phyloP scores from a whole-genome alignment of 2,888 invertebrate genomes.

The Melipona beecheii region DNA sequence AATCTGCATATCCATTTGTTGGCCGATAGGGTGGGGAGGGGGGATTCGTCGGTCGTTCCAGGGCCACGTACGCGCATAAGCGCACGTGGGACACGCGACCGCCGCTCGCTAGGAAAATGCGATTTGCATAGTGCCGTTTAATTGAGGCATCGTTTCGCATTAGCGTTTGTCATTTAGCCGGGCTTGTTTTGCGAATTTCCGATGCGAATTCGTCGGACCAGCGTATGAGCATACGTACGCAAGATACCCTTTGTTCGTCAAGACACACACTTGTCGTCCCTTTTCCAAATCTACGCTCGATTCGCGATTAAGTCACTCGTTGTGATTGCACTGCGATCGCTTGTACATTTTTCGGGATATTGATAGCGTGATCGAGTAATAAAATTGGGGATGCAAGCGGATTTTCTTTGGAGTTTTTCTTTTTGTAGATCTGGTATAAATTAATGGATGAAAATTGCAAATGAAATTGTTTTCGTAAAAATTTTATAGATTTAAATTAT shows the following conservation, averaged over 20 bases:
- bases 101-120: constrained; percentile 52
- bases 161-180: constrained; percentile 69
- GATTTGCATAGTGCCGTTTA: constrained; percentile 68
- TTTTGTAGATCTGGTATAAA: too few species aligned
- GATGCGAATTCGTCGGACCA: constrained; percentile 56
- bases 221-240: constrained; percentile 18
- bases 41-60: constrained; percentile 32
- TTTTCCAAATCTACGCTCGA: background rate
- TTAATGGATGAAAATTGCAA: too few species aligned
- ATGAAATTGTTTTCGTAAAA: too few species aligned
- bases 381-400: too few species aligned
- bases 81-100: constrained; percentile 29
- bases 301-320: too few species aligned
- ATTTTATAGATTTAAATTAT: too few species aligned
- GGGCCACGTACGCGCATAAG: constrained; percentile 22
- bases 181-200: constrained; percentile 65
- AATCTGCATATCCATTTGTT: constrained; percentile 49
- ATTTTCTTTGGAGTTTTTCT: too few species aligned
- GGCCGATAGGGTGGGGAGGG: background rate
- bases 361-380: too few species aligned
- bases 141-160: constrained; percentile 70
- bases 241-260: constrained; percentile 1
- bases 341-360: too few species aligned
- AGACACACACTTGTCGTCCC: background rate
- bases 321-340: too few species aligned